These are phyloP conservation scores for Catocala fraxini DNA, from an alignment of 2,888 invertebrate species.

Conservation along the genomic window DNA sequence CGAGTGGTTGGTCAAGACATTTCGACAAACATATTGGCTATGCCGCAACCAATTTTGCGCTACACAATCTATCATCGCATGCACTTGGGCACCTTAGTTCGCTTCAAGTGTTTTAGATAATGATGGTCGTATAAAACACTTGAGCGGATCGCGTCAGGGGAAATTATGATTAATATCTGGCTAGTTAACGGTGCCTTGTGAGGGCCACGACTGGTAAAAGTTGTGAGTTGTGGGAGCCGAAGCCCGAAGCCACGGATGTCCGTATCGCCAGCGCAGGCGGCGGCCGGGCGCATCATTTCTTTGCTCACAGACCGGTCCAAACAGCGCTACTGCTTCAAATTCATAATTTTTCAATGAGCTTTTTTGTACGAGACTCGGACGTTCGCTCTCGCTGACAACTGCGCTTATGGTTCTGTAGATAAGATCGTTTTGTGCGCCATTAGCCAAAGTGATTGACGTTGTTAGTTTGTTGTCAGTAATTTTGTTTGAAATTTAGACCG, in stretches of 20 bases:
- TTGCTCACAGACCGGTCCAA: constrained; percentile 62
- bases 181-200: constrained; percentile 68
- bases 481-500: constrained; percentile 85
- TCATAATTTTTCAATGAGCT: constrained; percentile 77
- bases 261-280: constrained; percentile 51
- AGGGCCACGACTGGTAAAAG: constrained; percentile 45
- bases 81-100: constrained; percentile 49
- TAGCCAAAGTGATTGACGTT: constrained; percentile 86
- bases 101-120: constrained; percentile 71
- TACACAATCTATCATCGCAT: constrained; percentile 61
- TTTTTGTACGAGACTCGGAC: constrained; percentile 59
- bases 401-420: constrained; percentile 77
- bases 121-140: constrained; percentile 81
- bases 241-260: constrained; percentile 64
- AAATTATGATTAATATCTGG: constrained; percentile 85
- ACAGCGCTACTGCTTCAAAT: constrained; percentile 70
- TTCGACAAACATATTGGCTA: constrained; percentile 57
- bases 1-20: constrained; percentile 35
- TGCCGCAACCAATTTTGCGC: constrained; percentile 59
- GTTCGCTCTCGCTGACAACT: constrained; percentile 79
- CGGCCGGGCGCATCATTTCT: constrained; percentile 68
- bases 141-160: constrained; percentile 77
- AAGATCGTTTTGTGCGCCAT: constrained; percentile 81
- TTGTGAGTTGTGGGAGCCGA: constrained; percentile 23
- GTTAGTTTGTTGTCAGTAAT: constrained; percentile 84